Evolutionary conservation across 1,140 invertebrate species (phyloP), one percentile per base, ranked within the genome.

Genomic region (Nephotettix cincticeps): DNA sequence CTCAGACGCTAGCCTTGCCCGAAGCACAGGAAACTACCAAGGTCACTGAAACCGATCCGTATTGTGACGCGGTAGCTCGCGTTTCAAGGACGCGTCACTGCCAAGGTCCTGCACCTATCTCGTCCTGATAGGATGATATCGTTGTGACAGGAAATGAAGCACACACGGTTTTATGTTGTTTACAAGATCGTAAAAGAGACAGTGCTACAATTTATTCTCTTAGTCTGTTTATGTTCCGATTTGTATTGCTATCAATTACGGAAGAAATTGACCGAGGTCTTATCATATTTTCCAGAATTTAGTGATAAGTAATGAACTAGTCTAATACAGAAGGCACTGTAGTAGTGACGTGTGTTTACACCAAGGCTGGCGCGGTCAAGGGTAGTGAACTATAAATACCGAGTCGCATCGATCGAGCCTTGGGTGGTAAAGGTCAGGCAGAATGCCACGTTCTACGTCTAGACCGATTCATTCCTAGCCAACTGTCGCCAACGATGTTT

Each of bases 1-100:
- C 65, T 70, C 54, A 69, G 71, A 74, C 71, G 71, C 70, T 29
- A 65, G 47, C 71, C 71, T 72, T 69, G 64, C 56, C 32, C 13
- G 19, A 11, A 21, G 32, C 27, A 67, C 64, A 67, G 64, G 64
- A 67, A 67, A 43, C 64, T 67, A 45, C 32, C 64, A 67, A 67
- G 64, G 64, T 45, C 40, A 29, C 21, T 11, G 56, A 61, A 61
- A 61, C 56, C 56, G 56, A 61, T 61, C 14, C 56, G 21, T 61
- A 28, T 61, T 61, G 56, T 61, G 56, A 61, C 56, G 56, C 56
- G 25, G 56, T 27, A 51, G 56, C 25, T 61, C 56, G 4, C 25
- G 4, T 61, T 27, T 3, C 56, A 61, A 61, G 56, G 56, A 2
- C 56, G 28, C 56, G 14, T n/a, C 47, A 51, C 4, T 51, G 47